A percentile compares a stretch with the other conserved stretches of the same genome.
phyloP scores from a whole-genome alignment of 1,140 invertebrate species.

The Probaryconus sp. region DNA sequence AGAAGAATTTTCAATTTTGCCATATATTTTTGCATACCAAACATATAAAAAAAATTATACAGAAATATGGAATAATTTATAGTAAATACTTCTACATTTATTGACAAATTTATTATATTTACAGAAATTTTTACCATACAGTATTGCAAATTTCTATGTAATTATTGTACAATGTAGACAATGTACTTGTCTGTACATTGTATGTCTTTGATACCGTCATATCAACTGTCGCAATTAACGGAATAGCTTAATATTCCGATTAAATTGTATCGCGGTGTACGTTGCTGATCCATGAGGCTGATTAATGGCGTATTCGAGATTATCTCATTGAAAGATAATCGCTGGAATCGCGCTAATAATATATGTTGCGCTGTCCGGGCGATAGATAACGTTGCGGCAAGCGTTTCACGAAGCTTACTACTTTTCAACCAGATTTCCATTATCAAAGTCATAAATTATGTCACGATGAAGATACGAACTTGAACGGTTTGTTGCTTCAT shows the following conservation, averaged over 20 bases:
- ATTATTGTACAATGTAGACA: too few relatives aligned
- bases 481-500: too few relatives aligned
- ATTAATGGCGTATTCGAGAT: conserved; percentile 56
- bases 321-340: conserved; percentile 60
- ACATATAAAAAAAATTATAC: too few relatives aligned
- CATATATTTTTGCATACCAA: too few relatives aligned
- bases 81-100: too few relatives aligned
- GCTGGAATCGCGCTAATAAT: conserved; percentile 29
- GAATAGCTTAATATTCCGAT: conserved; percentile 62
- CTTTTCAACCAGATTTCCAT: conserved; percentile 23
- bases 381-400: conserved; percentile 3
- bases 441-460: conserved; percentile 4
- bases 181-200: too few relatives aligned
- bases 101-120: too few relatives aligned
- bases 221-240: conserved; percentile 63
- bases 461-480: background rate
- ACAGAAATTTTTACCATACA: background rate
- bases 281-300: conserved; percentile 39
- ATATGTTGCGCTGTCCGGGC: conserved; percentile 12
- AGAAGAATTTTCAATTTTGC: too few relatives aligned
- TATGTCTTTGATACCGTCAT: conserved; percentile 44
- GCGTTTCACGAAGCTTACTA: conserved; percentile 14
- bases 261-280: conserved; percentile 53
- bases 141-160: background rate
- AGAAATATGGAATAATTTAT: too few relatives aligned